Conservation (phyloP, 1,140 invertebrate species). For the Solenopsis invicta region DNA sequence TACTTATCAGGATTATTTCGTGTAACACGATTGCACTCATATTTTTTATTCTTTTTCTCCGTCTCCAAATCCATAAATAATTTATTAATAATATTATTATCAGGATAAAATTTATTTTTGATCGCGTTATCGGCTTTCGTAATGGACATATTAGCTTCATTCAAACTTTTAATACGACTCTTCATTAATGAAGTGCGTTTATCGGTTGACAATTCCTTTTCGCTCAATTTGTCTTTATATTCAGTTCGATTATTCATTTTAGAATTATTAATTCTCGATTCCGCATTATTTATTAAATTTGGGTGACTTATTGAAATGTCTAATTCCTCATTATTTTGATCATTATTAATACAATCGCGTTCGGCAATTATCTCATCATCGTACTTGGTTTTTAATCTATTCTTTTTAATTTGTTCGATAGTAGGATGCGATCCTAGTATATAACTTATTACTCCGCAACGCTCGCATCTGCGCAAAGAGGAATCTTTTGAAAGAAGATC, state of each 20-base stretch:
- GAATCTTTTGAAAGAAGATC: conserved; percentile 58
- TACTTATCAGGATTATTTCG: not conserved
- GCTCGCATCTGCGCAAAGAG: conserved; percentile 67
- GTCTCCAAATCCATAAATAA: not conserved
- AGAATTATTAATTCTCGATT: not conserved
- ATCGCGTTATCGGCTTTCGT: not conserved
- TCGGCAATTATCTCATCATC: not conserved
- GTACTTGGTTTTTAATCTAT: not conserved
- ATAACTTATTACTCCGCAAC: conserved; percentile 73
- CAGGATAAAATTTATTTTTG: not conserved
- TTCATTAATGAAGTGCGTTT: not conserved
- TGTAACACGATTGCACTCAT: not conserved
- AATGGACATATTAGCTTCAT: not conserved
- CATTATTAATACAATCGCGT: conserved; percentile 37
- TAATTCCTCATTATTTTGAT: not conserved
- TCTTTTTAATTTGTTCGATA: conserved; percentile 11
- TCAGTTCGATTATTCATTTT: not conserved
- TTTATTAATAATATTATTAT: not conserved
- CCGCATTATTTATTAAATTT: not conserved
- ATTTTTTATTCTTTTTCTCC: not conserved
- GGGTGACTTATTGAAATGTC: not conserved
- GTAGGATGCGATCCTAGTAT: not conserved
- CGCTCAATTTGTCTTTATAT: not conserved
- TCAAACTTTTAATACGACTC: too few relatives aligned
- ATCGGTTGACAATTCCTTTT: not conserved